A percentile compares a stretch with the other conserved stretches of the same genome.
Conservation (phyloP, 2,113 vertebrate species). For the Anolis carolinensis region DNA sequence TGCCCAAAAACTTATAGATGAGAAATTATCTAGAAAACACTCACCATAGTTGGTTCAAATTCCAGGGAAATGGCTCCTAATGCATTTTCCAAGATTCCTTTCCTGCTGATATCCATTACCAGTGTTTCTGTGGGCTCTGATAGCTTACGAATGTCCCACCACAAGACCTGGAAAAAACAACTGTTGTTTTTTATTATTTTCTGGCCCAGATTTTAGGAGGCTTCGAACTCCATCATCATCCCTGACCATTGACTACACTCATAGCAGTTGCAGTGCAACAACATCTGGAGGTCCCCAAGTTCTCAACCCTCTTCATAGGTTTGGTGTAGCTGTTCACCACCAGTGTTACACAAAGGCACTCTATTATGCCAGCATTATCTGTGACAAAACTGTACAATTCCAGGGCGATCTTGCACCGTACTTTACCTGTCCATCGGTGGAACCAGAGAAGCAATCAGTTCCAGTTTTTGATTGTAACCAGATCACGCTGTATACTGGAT, state of each 20-base stretch:
- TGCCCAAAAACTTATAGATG: background rate
- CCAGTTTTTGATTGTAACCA: conserved; percentile 96
- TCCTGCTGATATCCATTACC: conserved; percentile 83
- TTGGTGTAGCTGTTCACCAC: background rate
- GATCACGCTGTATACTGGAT: conserved; percentile 89
- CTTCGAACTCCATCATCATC: background rate
- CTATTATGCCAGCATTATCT: background rate
- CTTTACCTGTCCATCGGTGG: conserved; percentile 74
- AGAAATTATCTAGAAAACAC: conserved; percentile 19
- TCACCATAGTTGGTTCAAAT: conserved; percentile 89
- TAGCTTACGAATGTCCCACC: conserved; percentile 94
- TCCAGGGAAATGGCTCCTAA: conserved; percentile 87
- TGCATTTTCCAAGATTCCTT: conserved; percentile 80
- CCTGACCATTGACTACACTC: background rate
- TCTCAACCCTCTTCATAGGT: background rate
- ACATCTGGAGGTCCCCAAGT: background rate
- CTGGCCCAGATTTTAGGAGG: background rate
- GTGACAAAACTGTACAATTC: background rate
- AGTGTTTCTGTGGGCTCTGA: conserved; percentile 86
- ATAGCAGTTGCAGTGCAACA: background rate
- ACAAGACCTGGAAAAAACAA: conserved; percentile 82
- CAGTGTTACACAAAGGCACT: background rate
- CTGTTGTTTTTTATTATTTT: background rate
- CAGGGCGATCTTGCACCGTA: background rate
- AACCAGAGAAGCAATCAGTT: conserved; percentile 89